These are phyloP conservation scores for Sarcophilus harrisii DNA, from an alignment of 2,797 vertebrate species.

Conservation along the genomic window DNA sequence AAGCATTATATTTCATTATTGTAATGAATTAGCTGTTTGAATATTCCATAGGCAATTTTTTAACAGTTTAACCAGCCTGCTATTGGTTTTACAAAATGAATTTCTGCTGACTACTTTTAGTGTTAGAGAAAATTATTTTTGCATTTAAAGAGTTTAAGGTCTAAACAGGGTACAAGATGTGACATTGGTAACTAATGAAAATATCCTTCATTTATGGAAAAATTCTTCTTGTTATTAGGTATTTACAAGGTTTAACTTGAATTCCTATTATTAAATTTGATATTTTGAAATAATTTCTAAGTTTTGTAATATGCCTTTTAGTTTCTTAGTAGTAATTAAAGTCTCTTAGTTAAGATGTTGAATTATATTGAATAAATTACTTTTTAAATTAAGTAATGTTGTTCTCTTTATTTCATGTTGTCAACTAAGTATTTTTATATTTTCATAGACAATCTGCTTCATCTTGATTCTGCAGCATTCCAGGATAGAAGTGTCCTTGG, in stretches of 20 bases:
- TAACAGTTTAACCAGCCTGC: background rate
- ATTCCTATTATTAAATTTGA: slow-evolving; percentile 53
- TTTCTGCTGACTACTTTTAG: slow-evolving; percentile 41
- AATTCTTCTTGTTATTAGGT: background rate
- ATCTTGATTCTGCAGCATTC: slow-evolving; percentile 84
- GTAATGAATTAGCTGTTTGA: slow-evolving; percentile 43
- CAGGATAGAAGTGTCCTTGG: slow-evolving; percentile 83
- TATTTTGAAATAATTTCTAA: slow-evolving; percentile 39
- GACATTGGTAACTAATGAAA: slow-evolving; percentile 19
- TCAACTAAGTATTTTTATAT: slow-evolving; percentile 80
- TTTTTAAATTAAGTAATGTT: slow-evolving; percentile 37
- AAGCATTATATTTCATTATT: background rate
- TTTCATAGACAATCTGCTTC: slow-evolving; percentile 87
- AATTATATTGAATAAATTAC: slow-evolving; percentile 17
- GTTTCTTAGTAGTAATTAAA: slow-evolving; percentile 59
- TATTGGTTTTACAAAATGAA: background rate
- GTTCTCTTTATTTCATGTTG: slow-evolving; percentile 60
- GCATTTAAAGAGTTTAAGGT: slow-evolving; percentile 39
- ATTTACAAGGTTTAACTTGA: background rate
- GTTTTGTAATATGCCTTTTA: slow-evolving; percentile 65
- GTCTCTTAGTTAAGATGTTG: slow-evolving; percentile 60
- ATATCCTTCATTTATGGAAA: slow-evolving; percentile 45
- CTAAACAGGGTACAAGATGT: slow-evolving; percentile 27
- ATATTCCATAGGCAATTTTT: background rate
- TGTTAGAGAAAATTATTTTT: slow-evolving; percentile 29